Conservation (phyloP, 2,888 invertebrate genomes). For the Entomobrya proxima region DNA sequence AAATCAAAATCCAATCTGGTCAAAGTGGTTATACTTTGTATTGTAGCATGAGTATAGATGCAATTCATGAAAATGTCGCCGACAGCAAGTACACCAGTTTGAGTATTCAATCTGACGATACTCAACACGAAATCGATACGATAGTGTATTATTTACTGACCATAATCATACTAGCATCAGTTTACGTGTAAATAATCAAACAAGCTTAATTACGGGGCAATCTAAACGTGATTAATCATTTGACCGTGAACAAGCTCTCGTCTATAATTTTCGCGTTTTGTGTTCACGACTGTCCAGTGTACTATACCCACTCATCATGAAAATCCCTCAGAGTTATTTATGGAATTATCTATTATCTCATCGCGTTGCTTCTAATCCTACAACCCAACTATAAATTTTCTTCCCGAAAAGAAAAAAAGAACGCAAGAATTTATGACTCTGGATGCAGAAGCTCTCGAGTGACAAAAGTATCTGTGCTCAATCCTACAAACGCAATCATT, state of each 20-base stretch:
- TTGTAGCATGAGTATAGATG: too few relatives aligned
- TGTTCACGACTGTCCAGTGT: background rate
- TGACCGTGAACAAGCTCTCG: background rate
- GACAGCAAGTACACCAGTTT: background rate
- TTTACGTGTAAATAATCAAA: background rate
- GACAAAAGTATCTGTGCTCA: background rate
- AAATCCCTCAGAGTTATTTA: slow-evolving; percentile 45
- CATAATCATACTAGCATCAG: background rate
- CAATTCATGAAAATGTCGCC: background rate
- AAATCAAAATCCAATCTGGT: slow-evolving; percentile 1
- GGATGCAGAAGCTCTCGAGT: background rate
- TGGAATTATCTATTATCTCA: slow-evolving; percentile 37
- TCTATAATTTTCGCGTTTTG: background rate
- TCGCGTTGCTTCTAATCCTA: background rate
- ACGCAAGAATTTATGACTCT: background rate
- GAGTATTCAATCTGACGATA: background rate
- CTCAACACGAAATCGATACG: background rate
- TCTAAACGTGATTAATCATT: slow-evolving; percentile 21
- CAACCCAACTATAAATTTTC: background rate
- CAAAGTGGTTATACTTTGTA: too few relatives aligned
- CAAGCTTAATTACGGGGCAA: slow-evolving; percentile 5
- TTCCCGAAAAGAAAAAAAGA: slow-evolving; percentile 4
- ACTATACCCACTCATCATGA: background rate
- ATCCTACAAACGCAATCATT: too few relatives aligned
- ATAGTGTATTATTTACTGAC: background rate